Conservation (phyloP, 2,888 invertebrate genomes). For the Papilio gigon region DNA sequence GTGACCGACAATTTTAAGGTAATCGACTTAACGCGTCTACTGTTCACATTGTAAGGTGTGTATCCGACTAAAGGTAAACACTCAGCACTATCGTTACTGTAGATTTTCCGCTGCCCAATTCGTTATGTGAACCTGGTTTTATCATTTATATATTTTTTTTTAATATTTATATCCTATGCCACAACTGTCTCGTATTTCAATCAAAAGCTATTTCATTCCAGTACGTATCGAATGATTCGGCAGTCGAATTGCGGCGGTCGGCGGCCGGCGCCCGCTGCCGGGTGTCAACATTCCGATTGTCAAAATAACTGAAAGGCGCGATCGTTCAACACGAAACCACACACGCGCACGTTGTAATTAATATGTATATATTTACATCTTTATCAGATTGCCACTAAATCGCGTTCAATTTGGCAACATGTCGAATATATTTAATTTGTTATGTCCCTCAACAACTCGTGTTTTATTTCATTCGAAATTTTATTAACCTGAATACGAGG, state of each 20-base stretch:
- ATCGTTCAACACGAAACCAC: slow-evolving; percentile 26
- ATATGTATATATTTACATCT: slow-evolving; percentile 21
- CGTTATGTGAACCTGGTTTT: too few relatives aligned
- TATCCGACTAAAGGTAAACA: too few relatives aligned
- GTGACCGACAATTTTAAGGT: too few relatives aligned
- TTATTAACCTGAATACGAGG: slow-evolving; percentile 8
- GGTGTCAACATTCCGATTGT: slow-evolving; percentile 20
- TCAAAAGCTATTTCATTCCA: slow-evolving; percentile 19
- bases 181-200: slow-evolving; percentile 20
- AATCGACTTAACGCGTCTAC: too few relatives aligned
- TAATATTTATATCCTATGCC: neutral
- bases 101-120: too few relatives aligned
- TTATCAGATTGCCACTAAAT: slow-evolving; percentile 24
- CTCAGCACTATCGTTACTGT: too few relatives aligned
- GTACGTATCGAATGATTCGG: slow-evolving; percentile 15
- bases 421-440: slow-evolving; percentile 13
- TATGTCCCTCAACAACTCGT: neutral
- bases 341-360: slow-evolving; percentile 26
- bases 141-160: neutral
- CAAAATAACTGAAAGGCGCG: slow-evolving; percentile 33
- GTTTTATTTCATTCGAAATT: slow-evolving; percentile 4
- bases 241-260: slow-evolving; percentile 1
- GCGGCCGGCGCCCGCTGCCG: too few relatives aligned
- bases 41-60: too few relatives aligned
- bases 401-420: slow-evolving; percentile 12